phyloP scores from a whole-genome alignment of 2,113 vertebrate genomes.

The Lonchura striata region DNA sequence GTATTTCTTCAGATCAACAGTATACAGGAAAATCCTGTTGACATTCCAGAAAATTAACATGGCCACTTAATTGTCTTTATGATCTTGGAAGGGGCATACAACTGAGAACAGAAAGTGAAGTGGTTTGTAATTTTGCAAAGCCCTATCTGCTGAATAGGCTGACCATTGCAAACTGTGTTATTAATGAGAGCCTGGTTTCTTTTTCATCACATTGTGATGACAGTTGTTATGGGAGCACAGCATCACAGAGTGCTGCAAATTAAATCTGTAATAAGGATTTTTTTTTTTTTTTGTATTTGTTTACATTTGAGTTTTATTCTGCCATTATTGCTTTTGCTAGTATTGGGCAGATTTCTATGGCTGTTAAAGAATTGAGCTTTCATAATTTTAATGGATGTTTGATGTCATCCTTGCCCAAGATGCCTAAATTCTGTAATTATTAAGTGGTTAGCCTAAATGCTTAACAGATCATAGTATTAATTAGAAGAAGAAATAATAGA shows the following conservation, averaged over 20 bases:
- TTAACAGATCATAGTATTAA: background rate
- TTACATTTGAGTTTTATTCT: background rate
- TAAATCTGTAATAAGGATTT: background rate
- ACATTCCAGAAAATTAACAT: background rate
- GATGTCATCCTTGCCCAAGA: background rate
- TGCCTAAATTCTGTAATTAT: background rate
- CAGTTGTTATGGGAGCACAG: background rate
- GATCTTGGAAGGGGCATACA: background rate
- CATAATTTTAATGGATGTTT: background rate
- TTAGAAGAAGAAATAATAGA: too few species aligned
- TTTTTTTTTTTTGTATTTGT: background rate
- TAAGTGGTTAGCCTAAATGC: background rate
- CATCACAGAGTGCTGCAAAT: background rate
- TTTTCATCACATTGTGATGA: background rate
- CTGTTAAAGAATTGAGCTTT: background rate
- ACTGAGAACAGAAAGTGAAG: background rate
- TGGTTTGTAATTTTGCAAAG: background rate
- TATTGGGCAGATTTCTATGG: background rate
- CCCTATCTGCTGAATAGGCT: background rate
- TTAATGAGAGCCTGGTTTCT: background rate
- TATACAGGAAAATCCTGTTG: background rate
- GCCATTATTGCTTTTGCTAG: background rate
- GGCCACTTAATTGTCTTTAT: background rate
- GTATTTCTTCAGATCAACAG: background rate
- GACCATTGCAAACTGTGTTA: background rate